phyloP scores from a whole-genome alignment of 2,113 vertebrate genomes.

The Ascaphus truei region DNA sequence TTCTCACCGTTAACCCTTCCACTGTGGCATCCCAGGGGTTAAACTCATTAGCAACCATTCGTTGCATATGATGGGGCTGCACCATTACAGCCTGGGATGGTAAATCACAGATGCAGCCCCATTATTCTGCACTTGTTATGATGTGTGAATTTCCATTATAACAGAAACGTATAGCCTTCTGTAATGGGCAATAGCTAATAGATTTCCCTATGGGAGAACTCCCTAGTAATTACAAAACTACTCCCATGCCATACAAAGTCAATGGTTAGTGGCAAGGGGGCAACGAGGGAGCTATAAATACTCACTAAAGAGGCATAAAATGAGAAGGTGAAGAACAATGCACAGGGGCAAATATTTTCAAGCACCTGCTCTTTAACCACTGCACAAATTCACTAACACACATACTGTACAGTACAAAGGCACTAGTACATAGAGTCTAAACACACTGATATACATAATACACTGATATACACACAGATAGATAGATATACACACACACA shows the following conservation, averaged over 20 bases:
- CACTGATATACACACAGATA: no score
- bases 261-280: slow-evolving; percentile 29
- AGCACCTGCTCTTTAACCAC: no score
- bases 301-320: slow-evolving; percentile 15
- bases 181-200: neutral
- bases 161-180: neutral
- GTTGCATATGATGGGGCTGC: neutral
- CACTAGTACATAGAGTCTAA: no score
- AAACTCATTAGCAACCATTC: no score
- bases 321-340: no score
- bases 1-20: neutral
- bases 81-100: neutral
- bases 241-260: slow-evolving; percentile 9
- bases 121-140: neutral
- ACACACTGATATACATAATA: no score
- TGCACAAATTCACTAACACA: no score
- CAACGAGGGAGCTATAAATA: slow-evolving; percentile 22
- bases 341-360: no score
- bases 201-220: slow-evolving; percentile 15
- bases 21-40: no score
- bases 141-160: neutral
- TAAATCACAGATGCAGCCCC: neutral
- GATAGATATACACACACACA: no score
- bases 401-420: no score
- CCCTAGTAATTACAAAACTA: slow-evolving; percentile 25